A percentile compares a stretch with the other conserved stretches of the same genome.
Evolutionary conservation across 2,797 vertebrate species (phyloP).

Genomic region (Oreonectes daqikongensis): DNA sequence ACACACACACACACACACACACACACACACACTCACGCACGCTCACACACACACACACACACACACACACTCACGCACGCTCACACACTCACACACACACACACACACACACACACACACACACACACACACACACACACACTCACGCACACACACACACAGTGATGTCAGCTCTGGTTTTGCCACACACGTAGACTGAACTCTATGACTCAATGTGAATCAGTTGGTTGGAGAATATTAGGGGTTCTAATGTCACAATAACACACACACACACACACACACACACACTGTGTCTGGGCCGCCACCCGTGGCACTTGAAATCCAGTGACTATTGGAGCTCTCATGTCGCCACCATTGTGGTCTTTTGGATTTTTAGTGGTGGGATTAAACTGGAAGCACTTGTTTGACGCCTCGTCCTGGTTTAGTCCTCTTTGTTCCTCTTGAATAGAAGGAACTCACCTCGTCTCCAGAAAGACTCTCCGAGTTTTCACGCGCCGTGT

Average conservation of each 20-base stretch:
- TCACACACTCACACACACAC: too few relatives aligned
- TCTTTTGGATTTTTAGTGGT: conserved; percentile 72
- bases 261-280: conserved; percentile 17
- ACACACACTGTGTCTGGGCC: conserved; percentile 28
- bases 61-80: too few relatives aligned
- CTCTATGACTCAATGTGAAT: conserved; percentile 49
- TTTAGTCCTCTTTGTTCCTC: conserved; percentile 71
- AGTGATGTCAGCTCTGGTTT: conserved; percentile 46
- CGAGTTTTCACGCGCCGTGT: conserved; percentile 72
- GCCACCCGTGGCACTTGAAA: conserved; percentile 53
- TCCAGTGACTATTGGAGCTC: conserved; percentile 64
- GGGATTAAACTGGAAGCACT: conserved; percentile 75
- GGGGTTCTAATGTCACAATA: conserved; percentile 48
- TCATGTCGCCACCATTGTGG: conserved; percentile 73
- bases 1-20: too few relatives aligned
- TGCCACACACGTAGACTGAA: conserved; percentile 60
- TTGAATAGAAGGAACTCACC: conserved; percentile 63
- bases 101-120: too few relatives aligned
- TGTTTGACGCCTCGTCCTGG: conserved; percentile 80
- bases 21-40: too few relatives aligned
- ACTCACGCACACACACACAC: conserved; percentile 34
- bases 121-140: neutral
- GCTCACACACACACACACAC: too few relatives aligned
- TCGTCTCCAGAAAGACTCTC: conserved; percentile 72
- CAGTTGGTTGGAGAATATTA: conserved; percentile 41